phyloP scores from a whole-genome alignment of 2,113 vertebrate species.

The Salvelinus namaycush region DNA sequence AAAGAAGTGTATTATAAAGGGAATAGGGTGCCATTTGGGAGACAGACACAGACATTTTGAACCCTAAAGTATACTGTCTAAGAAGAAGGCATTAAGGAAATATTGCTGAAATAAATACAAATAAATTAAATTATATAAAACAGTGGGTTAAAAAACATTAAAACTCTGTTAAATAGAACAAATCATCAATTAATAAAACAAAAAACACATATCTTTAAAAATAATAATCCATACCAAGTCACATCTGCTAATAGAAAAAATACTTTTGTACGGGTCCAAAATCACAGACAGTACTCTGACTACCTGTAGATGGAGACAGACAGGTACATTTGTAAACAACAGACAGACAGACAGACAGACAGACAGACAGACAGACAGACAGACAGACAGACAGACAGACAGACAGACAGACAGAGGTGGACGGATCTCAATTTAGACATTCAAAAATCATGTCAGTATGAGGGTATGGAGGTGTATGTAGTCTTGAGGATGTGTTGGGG shows the following conservation, averaged over 20 bases:
- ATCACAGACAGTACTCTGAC: constrained; percentile 8
- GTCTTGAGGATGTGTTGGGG: not conserved
- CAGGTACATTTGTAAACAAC: not conserved
- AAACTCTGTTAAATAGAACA: constrained; percentile 52
- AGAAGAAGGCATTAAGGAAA: constrained; percentile 61
- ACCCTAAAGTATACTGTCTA: not conserved
- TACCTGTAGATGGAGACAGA: constrained; percentile 9
- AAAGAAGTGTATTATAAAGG: not conserved
- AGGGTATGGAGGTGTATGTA: constrained; percentile 26
- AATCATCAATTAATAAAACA: constrained; percentile 30
- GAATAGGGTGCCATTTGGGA: not conserved
- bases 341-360: constrained; percentile 8
- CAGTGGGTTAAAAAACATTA: constrained; percentile 47
- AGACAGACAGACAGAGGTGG: not conserved
- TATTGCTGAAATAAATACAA: constrained; percentile 65
- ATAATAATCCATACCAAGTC: not conserved
- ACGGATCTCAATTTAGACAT: constrained; percentile 14
- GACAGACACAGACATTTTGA: not conserved
- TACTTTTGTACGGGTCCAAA: constrained; percentile 18
- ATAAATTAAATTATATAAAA: constrained; percentile 68
- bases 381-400: not conserved
- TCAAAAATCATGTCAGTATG: constrained; percentile 45
- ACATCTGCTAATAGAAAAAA: constrained; percentile 22
- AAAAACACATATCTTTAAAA: constrained; percentile 27
- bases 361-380: not conserved